Conservation (phyloP, 2,797 vertebrate species). For the Phaenicophaeus curvirostris region DNA sequence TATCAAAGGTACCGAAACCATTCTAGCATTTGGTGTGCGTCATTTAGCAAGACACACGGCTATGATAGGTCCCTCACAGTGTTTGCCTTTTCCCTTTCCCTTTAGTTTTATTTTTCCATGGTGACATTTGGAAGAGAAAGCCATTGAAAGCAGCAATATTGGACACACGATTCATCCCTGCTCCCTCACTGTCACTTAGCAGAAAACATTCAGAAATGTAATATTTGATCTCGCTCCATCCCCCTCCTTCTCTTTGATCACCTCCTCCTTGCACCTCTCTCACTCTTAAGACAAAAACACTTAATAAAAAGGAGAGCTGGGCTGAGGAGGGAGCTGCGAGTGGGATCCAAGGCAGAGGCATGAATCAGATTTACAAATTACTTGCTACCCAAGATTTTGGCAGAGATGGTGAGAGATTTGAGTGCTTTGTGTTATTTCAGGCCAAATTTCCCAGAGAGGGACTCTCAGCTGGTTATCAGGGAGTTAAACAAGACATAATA, state of each 20-base stretch:
- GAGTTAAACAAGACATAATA: not conserved
- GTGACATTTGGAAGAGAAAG: slow-evolving; percentile 58
- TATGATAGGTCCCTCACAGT: slow-evolving; percentile 58
- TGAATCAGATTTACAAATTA: not conserved
- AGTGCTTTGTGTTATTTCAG: not conserved
- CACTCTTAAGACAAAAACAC: slow-evolving; percentile 6
- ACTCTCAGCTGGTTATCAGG: not conserved
- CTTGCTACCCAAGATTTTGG: not conserved
- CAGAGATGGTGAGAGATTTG: not conserved
- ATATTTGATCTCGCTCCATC: slow-evolving; percentile 54
- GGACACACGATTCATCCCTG: slow-evolving; percentile 18
- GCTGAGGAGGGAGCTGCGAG: not conserved
- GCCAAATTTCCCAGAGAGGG: not conserved
- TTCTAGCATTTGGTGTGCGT: slow-evolving; percentile 35
- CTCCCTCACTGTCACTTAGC: slow-evolving; percentile 48
- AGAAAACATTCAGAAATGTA: slow-evolving; percentile 50
- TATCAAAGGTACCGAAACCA: slow-evolving; percentile 67
- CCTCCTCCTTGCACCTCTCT: not conserved
- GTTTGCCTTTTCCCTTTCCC: not conserved
- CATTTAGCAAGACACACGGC: slow-evolving; percentile 49
- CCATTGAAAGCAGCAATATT: slow-evolving; percentile 5
- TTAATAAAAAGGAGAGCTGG: slow-evolving; percentile 32
- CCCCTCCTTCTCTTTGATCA: slow-evolving; percentile 54
- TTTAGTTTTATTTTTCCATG: slow-evolving; percentile 52
- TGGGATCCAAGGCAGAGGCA: not conserved